These are phyloP conservation scores for Trichopria drosophilae DNA, from an alignment of 2,888 invertebrate species.

Conservation along the genomic window DNA sequence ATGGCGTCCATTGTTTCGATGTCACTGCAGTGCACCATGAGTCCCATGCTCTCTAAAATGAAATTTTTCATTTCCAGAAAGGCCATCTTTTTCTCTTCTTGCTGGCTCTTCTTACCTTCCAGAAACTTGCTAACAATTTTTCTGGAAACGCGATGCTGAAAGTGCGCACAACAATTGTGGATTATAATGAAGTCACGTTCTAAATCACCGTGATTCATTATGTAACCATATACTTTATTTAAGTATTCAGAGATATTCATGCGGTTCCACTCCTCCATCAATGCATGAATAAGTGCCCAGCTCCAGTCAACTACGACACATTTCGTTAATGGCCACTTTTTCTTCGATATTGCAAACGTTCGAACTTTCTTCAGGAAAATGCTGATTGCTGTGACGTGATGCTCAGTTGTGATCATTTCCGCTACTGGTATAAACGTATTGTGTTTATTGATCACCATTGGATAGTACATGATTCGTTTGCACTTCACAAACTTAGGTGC, in stretches of 20 bases:
- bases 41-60: slow-evolving; percentile 25
- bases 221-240: slow-evolving; percentile 20
- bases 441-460: slow-evolving; percentile 3
- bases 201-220: neutral
- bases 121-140: slow-evolving; percentile 11
- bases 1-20: no score
- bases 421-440: slow-evolving; percentile 11
- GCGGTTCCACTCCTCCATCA: slow-evolving; percentile 18
- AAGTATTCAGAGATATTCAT: slow-evolving; percentile 25
- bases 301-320: slow-evolving; percentile 26
- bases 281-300: slow-evolving; percentile 27
- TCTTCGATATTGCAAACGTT: slow-evolving; percentile 14
- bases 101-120: no score
- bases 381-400: slow-evolving; percentile 22
- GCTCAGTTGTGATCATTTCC: slow-evolving; percentile 27
- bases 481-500: slow-evolving; percentile 16
- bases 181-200: slow-evolving; percentile 16
- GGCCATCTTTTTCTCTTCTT: no score
- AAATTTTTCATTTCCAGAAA: slow-evolving; percentile 14
- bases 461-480: slow-evolving; percentile 29
- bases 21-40: slow-evolving; percentile 22
- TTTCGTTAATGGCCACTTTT: slow-evolving; percentile 26
- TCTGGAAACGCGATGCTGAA: slow-evolving; percentile 22
- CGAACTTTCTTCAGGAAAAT: slow-evolving; percentile 22
- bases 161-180: slow-evolving; percentile 27